Evolutionary conservation across 2,113 vertebrate species (phyloP), one percentile per base, ranked within the genome.

Genomic region (Crotalus viridis): DNA sequence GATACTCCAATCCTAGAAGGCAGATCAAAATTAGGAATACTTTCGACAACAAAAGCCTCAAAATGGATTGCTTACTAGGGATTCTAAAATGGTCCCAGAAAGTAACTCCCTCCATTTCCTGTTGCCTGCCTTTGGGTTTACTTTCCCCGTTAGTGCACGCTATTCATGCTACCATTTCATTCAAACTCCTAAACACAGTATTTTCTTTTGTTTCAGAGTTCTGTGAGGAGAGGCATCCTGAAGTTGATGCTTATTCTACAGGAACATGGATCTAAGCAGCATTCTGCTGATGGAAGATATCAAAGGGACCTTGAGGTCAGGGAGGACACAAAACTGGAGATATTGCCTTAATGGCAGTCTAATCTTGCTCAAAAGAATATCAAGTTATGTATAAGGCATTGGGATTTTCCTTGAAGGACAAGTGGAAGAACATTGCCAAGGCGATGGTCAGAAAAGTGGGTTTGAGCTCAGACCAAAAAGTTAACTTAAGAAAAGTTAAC

Each of bases 21-120:
- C 92, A 95, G 85, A 92, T 90, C 24, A 95, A 57, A 51, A 94
- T 48, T 57, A 93, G 59, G 85, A 94, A 96, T 94, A 92, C 39
- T 51, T 94, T 95, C 87, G 92, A 95, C 91, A 0, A 2, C 54
- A 91, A 89, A 95, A 94, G 90, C 12, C 33, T 10, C 87, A 85
- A 54, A 94, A 85, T 39, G 92, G 22, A 86, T 95, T 24, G 52
- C 57, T 43, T 93, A 89, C 92, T 21, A 4, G 48, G 6, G 3
- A 22, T 85, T 0, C 0, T 0, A 91, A 2, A 96, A 85, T 69
- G 87, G 51, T 22, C 57, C 0, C 21, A 64, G 52, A 26, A 95
- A 91, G 89, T 1, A 86, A 69, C 13, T 5, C 88, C n/a, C 64
- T 93, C 17, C 17, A 12, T 93, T 89, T 4, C 57, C 10, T 56